Evolutionary conservation across 1,140 invertebrate genomes (phyloP), one percentile per base, ranked within the genome.

Genomic region (Myzus persicae): DNA sequence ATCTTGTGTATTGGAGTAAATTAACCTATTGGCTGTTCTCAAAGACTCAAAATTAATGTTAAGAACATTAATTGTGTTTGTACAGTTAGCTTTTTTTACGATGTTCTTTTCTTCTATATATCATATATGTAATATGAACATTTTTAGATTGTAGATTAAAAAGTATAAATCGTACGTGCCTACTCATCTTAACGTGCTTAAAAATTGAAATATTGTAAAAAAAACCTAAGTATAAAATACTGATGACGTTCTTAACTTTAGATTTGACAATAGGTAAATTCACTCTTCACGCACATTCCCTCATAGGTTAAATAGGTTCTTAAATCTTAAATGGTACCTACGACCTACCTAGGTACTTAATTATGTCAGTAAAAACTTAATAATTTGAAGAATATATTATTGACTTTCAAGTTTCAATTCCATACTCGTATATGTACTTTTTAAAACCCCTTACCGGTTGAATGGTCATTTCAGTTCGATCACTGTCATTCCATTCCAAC

Each of bases 401-500:
- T n/a, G n/a, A n/a, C n/a, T n/a, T n/a, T n/a, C n/a, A n/a, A 67
- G 3, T 67, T 67, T 67, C 2, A 67, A 67, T 67, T 14, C 24
- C 26, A 8, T 54, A 26, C 54, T 31, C 31, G 14, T 18, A 67
- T 18, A 6, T 18, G 48, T 51, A 24, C 5, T 76, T 76, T n/a
- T 76, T 76, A n/a, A 76, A 54, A 76, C 18, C 11, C 48, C 94
- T 94, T 94, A 96, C 96, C 18, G 95, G 95, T 94, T 96, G 96
- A 67, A 96, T 96, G 94, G 95, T 95, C 84, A 96, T 96, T 91
- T 93, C 90, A 26, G 93, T 93, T 44, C 91, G 90, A 46, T 92
- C 90, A n/a, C 88, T 93, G 40, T 94, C 94, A 51, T 97, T 96
- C 96, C 97, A 96, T 94, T 97, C 96, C 36, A 96, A 95, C 36